Percentiles rank a stretch among this genome's conserved stretches.
Evolutionary conservation across 2,888 invertebrate species (phyloP).

Genomic region (Stegana nigrithorax): DNA sequence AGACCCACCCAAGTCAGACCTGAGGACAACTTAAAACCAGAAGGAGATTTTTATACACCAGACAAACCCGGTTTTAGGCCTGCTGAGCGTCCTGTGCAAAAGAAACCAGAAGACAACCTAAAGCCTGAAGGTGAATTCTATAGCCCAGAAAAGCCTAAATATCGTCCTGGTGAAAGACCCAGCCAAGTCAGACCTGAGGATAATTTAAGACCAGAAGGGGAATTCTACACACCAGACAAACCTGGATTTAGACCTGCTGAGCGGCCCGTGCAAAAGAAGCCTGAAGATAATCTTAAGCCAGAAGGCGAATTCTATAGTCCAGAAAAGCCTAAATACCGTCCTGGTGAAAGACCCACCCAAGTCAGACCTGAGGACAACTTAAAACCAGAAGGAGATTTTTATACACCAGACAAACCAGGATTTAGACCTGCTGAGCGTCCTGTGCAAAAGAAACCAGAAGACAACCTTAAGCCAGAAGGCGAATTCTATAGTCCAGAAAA

Average conservation of each 20-base stretch:
- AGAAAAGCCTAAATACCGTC: slow-evolving; percentile 65
- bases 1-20: slow-evolving; percentile 70
- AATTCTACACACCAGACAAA: slow-evolving; percentile 69
- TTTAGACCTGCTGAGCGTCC: slow-evolving; percentile 71
- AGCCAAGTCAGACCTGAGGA: slow-evolving; percentile 68
- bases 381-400: slow-evolving; percentile 71
- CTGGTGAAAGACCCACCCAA: slow-evolving; percentile 68
- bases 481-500: slow-evolving; percentile 65
- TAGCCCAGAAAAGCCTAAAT: slow-evolving; percentile 68
- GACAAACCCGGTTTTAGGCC: slow-evolving; percentile 66
- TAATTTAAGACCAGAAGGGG: slow-evolving; percentile 73
- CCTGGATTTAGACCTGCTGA: slow-evolving; percentile 68
- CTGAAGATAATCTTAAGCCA: slow-evolving; percentile 71
- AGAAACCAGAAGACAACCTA: slow-evolving; percentile 69
- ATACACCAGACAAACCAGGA: slow-evolving; percentile 66
- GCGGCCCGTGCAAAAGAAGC: slow-evolving; percentile 70
- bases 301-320: slow-evolving; percentile 68
- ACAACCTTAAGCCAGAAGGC: slow-evolving; percentile 74
- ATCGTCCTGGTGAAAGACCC: slow-evolving; percentile 70
- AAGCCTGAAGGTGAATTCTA: slow-evolving; percentile 73
- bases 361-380: slow-evolving; percentile 70
- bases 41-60: slow-evolving; percentile 71
- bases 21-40: slow-evolving; percentile 73
- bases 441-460: slow-evolving; percentile 71
- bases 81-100: slow-evolving; percentile 71